phyloP scores from a whole-genome alignment of 2,888 invertebrate species.

The Diploptera punctata region DNA sequence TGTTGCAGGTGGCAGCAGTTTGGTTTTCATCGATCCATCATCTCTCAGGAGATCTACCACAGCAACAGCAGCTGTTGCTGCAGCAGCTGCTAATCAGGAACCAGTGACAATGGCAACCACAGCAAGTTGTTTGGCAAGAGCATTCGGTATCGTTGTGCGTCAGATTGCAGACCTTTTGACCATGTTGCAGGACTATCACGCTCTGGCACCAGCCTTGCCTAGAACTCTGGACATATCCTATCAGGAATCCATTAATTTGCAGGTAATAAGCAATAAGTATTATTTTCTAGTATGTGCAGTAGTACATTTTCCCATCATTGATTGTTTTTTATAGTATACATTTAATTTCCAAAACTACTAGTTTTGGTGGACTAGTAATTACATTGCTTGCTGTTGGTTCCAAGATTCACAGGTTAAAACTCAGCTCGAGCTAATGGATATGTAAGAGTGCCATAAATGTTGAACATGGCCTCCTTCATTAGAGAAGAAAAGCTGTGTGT shows the following conservation, averaged over 20 bases:
- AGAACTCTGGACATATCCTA: constrained; percentile 77
- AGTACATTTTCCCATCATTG: too few species aligned
- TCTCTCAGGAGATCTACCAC: constrained; percentile 81
- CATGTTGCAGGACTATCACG: constrained; percentile 73
- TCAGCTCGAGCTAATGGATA: too few species aligned
- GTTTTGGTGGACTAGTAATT: too few species aligned
- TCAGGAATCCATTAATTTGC: constrained; percentile 82
- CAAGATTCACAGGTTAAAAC: too few species aligned
- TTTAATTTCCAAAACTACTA: too few species aligned
- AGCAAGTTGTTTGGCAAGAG: constrained; percentile 87
- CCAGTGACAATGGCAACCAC: constrained; percentile 94
- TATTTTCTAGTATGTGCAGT: too few species aligned
- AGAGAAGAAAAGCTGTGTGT: too few species aligned
- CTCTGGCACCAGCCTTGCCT: constrained; percentile 68
- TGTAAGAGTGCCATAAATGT: too few species aligned
- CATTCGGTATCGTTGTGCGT: constrained; percentile 92
- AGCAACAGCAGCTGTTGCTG: constrained; percentile 69
- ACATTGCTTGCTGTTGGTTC: too few species aligned
- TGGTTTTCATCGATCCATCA: constrained; percentile 95
- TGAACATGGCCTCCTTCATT: too few species aligned
- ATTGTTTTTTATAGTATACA: too few species aligned
- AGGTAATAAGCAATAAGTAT: too few species aligned
- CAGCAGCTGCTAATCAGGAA: constrained; percentile 72
- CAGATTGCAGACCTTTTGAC: constrained; percentile 90
- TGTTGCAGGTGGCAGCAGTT: constrained; percentile 81